phyloP scores from a whole-genome alignment of 2,113 vertebrate genomes.

The Cavia porcellus region DNA sequence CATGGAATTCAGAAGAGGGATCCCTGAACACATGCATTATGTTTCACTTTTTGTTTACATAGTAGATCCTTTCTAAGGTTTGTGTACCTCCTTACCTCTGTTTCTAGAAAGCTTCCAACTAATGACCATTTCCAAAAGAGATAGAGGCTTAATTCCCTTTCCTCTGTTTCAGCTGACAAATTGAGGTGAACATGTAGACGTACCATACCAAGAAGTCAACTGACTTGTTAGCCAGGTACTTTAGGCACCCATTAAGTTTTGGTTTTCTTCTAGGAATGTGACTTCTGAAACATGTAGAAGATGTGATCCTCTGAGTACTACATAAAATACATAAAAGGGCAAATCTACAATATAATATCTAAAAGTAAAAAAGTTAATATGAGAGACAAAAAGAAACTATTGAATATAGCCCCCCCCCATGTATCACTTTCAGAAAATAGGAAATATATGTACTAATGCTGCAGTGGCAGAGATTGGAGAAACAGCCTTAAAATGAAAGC shows the following conservation, averaged over 20 bases:
- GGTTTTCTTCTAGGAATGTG: not conserved
- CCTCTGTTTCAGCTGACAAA: not conserved
- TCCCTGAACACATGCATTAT: not conserved
- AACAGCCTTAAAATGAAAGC: not conserved
- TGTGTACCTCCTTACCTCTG: not conserved
- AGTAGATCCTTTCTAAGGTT: not conserved
- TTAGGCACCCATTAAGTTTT: not conserved
- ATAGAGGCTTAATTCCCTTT: not conserved
- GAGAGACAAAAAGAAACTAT: not conserved
- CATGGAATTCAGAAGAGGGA: not conserved
- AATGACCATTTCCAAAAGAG: not conserved
- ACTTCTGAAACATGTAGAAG: not conserved
- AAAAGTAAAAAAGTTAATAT: not conserved
- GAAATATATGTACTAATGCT: not conserved
- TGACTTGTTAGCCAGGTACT: not conserved
- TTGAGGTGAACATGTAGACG: not conserved
- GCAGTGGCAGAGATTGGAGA: not conserved
- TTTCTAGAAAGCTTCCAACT: not conserved
- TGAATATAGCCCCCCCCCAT: not conserved
- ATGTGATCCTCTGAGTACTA: not conserved
- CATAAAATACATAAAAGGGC: not conserved
- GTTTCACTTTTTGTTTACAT: not conserved
- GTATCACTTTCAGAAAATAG: not conserved
- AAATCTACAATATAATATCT: not conserved
- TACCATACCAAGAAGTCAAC: not conserved